phyloP scores from a whole-genome alignment of 2,888 invertebrate genomes.

The Exephanes ischioxanthus region DNA sequence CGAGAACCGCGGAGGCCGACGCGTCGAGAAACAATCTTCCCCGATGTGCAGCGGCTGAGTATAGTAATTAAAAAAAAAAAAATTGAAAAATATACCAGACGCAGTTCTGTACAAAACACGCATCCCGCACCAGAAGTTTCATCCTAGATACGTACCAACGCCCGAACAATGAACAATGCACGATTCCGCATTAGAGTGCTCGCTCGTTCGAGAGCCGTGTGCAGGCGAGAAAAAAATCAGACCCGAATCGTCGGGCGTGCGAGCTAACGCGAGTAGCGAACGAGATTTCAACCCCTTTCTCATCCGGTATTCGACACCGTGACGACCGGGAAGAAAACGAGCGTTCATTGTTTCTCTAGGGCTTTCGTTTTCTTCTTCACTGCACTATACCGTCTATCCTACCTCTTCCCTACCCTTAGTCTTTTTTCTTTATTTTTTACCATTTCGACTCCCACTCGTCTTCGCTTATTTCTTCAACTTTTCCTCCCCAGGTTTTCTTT shows the following conservation, averaged over 20 bases:
- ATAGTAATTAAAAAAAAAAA: slow-evolving; percentile 20
- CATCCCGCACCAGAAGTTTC: neutral
- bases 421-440: neutral
- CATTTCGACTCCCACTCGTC: slow-evolving; percentile 12
- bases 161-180: slow-evolving; percentile 57
- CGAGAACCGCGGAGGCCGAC: slow-evolving; percentile 18
- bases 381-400: neutral
- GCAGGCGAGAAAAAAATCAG: neutral
- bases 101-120: neutral
- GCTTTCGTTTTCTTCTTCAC: neutral
- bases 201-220: neutral
- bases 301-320: slow-evolving; percentile 2
- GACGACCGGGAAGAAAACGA: slow-evolving; percentile 15
- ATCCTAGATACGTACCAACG: slow-evolving; percentile 18
- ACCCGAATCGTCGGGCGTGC: slow-evolving; percentile 11
- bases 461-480: neutral
- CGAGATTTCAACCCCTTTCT: slow-evolving; percentile 19
- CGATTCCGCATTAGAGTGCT: slow-evolving; percentile 46
- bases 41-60: slow-evolving; percentile 2
- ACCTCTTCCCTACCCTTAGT: neutral
- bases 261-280: slow-evolving; percentile 14
- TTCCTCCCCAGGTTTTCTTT: neutral
- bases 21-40: slow-evolving; percentile 14
- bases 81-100: neutral
- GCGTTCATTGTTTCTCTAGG: slow-evolving; percentile 23